Evolutionary conservation across 2,888 invertebrate genomes (phyloP), one percentile per base, ranked within the genome.

Genomic region (Ommatoiulus sabulosus): DNA sequence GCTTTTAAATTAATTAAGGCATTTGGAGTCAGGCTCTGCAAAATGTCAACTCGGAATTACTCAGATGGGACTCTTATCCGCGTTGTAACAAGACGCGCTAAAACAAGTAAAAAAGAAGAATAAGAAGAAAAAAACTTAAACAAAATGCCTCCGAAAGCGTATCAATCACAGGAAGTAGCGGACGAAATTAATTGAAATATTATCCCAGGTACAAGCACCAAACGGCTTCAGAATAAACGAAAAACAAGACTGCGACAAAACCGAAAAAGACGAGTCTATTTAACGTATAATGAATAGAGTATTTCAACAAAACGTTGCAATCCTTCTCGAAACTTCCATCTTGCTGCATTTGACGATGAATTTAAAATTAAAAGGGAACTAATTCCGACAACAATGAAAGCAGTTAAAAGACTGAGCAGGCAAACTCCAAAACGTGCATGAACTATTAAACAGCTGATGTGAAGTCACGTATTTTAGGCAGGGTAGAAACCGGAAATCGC

Each of bases 1-100:
- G 80, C 80, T 80, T 80, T 80, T 80, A 80, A 80, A 80, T 80
- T 80, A 80, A 80, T 80, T 80, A 80, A 80, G 80, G 80, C 80
- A 80, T 80, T 80, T 80, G 80, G 80, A 80, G 80, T 24, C 80
- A 43, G 80, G 80, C 80, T 80, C 80, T 80, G 80, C 80, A 80
- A 80, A 80, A 80, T 80, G 80, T 80, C 80, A 80, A 80, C 80
- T 80, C 80, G 35, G 35, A 80, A 80, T 80, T 80, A 80, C 80
- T 80, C 80, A 43, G 80, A 80, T 80, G 80, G 80, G 80, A 80
- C 80, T 80, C 80, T 80, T 15, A 80, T 10, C 80, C 35, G 10
- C 10, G 80, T 35, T 80, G 35, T 35, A 35, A 80, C 35, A 1
- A 80, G 35, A 12, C 80, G 35, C 20, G 80, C 63, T 63, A 20